Evolutionary conservation across 35 echinoderm and acorn worm genomes (phyloP).

Genomic region (Heliocidaris tuberculata): DNA sequence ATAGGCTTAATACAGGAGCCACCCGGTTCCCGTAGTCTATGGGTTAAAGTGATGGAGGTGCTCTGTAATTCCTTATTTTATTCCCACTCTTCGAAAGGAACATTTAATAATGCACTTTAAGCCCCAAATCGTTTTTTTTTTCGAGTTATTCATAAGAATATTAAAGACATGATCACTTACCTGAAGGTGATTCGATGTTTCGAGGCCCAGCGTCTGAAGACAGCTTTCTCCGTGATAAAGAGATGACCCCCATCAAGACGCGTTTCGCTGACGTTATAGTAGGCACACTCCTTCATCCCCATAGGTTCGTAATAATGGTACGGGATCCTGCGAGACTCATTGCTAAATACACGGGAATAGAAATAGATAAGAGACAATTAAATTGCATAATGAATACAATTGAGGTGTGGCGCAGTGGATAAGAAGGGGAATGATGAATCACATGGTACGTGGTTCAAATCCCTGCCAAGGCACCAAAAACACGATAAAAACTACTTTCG

Average conservation of each 20-base stretch:
- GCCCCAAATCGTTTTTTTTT: no score
- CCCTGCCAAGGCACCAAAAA: no score
- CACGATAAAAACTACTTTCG: no score
- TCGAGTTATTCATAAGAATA: no score
- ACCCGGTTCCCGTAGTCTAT: no score
- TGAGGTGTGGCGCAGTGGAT: background rate
- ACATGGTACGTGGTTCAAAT: no score
- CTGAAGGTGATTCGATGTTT: constrained; percentile 78
- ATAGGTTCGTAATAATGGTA: constrained; percentile 93
- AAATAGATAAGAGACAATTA: background rate
- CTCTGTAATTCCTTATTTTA: no score
- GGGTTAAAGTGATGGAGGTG: no score
- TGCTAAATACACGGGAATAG: constrained; percentile 12
- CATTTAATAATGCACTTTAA: no score
- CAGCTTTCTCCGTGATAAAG: constrained; percentile 95
- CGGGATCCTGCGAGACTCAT: constrained; percentile 65
- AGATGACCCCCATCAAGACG: constrained; percentile 76
- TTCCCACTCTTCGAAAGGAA: no score
- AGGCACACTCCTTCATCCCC: constrained; percentile 82
- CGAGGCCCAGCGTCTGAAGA: constrained; percentile 81
- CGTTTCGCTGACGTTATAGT: constrained; percentile 85
- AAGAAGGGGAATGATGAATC: background rate
- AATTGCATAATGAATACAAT: background rate
- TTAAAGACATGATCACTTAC: background rate
- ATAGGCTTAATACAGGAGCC: no score